phyloP scores from a whole-genome alignment of 2,888 invertebrate genomes.

The Operophtera brumata region DNA sequence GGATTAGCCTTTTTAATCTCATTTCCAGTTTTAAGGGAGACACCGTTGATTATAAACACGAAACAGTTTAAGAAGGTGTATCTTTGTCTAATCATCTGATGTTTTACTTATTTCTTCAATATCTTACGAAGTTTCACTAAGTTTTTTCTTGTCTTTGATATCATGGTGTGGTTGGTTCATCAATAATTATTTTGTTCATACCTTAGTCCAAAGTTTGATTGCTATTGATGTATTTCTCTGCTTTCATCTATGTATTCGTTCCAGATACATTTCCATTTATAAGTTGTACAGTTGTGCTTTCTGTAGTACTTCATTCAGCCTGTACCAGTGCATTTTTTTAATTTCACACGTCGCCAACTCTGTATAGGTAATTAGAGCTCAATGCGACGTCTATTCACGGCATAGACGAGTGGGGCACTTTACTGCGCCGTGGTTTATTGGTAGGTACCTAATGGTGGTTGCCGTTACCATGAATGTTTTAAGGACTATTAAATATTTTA shows the following conservation, averaged over 20 bases:
- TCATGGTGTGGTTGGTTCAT: too few relatives aligned
- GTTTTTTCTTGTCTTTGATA: too few relatives aligned
- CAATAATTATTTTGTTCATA: too few relatives aligned
- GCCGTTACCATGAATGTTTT: constrained; percentile 9
- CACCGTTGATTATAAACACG: constrained; percentile 32
- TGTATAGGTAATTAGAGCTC: constrained; percentile 78
- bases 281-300: too few relatives aligned
- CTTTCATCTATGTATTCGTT: neutral
- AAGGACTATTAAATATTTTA: neutral
- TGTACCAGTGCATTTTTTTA: constrained; percentile 61
- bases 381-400: constrained; percentile 70
- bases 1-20: constrained; percentile 68
- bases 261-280: neutral
- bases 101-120: too few relatives aligned
- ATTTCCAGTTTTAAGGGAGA: constrained; percentile 42
- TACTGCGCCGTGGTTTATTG: constrained; percentile 21
- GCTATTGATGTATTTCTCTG: neutral
- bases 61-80: too few relatives aligned
- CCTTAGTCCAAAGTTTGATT: too few relatives aligned
- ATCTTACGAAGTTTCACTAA: too few relatives aligned
- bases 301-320: constrained; percentile 36
- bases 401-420: constrained; percentile 60
- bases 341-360: constrained; percentile 70
- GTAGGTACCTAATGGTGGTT: constrained; percentile 16
- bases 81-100: neutral